Percentiles rank a stretch among this genome's conserved stretches.
phyloP scores from a whole-genome alignment of 1,140 invertebrate species.

The Mizuhopecten yessoensis region DNA sequence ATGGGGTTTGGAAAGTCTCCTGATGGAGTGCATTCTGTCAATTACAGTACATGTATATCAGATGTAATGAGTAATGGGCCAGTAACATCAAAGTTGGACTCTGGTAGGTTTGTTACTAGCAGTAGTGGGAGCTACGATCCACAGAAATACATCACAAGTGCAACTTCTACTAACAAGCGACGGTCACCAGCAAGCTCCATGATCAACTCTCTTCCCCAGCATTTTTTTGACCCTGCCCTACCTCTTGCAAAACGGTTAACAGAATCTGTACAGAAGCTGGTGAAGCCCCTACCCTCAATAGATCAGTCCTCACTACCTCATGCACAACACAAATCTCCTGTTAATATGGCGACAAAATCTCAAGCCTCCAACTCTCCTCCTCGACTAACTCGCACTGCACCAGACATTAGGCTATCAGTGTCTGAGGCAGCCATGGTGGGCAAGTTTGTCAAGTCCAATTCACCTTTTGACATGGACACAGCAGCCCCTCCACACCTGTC shows the following conservation, averaged over 20 bases:
- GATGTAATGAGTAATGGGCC: conserved; percentile 10
- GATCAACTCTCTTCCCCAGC: conserved; percentile 54
- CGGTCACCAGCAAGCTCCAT: conserved; percentile 55
- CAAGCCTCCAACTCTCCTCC: conserved; percentile 47
- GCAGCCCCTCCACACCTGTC: neutral
- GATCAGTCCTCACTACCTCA: conserved; percentile 62
- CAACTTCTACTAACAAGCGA: conserved; percentile 46
- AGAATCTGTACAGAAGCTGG: conserved; percentile 63
- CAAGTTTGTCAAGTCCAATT: neutral
- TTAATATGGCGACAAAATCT: conserved; percentile 43
- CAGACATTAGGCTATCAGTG: conserved; percentile 6
- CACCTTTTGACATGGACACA: neutral
- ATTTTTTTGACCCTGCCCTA: conserved; percentile 59
- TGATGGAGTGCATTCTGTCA: neutral
- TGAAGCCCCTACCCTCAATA: conserved; percentile 58
- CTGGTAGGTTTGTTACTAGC: neutral
- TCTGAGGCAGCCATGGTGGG: conserved; percentile 21
- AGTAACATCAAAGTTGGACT: neutral
- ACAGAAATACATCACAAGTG: neutral
- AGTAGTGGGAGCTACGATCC: conserved; percentile 7
- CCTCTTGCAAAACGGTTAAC: conserved; percentile 58
- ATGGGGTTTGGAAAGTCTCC: neutral
- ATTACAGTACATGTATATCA: neutral
- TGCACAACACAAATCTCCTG: conserved; percentile 55
- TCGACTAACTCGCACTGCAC: conserved; percentile 18